Percentiles rank a stretch among this genome's conserved stretches.
Evolutionary conservation across 2,113 vertebrate genomes (phyloP).

Genomic region (Burhinus bistriatus): DNA sequence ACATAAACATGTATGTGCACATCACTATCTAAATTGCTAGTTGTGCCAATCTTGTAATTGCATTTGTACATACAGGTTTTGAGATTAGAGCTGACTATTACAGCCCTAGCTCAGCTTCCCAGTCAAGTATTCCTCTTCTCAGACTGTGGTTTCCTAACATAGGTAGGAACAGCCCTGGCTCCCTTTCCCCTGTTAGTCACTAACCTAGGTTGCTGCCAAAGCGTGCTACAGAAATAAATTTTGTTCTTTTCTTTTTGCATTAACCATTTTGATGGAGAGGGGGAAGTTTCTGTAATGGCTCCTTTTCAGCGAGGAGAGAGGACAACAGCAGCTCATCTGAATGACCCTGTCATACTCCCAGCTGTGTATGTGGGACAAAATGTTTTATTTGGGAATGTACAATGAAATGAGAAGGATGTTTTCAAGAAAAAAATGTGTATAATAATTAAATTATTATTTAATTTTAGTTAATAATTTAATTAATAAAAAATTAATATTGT

Average conservation of each 20-base stretch:
- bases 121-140: neutral
- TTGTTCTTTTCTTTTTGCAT: neutral
- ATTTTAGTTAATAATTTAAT: too few relatives aligned
- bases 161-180: conserved; percentile 9
- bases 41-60: neutral
- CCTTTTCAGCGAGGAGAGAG: neutral
- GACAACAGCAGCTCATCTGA: neutral
- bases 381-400: neutral
- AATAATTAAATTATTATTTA: too few relatives aligned
- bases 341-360: neutral
- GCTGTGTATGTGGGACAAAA: neutral
- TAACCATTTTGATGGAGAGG: neutral
- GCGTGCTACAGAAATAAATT: neutral
- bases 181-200: neutral
- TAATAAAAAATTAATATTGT: neutral
- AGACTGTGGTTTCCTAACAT: conserved; percentile 17
- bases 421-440: neutral
- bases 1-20: neutral
- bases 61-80: neutral
- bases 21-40: neutral
- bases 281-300: neutral
- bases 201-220: neutral
- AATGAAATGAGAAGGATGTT: neutral
- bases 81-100: neutral
- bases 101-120: neutral